Percentiles rank a stretch among this genome's conserved stretches.
These are phyloP conservation scores for Micronycteris hirsuta DNA, from an alignment of 2,113 vertebrate species.

Conservation along the genomic window DNA sequence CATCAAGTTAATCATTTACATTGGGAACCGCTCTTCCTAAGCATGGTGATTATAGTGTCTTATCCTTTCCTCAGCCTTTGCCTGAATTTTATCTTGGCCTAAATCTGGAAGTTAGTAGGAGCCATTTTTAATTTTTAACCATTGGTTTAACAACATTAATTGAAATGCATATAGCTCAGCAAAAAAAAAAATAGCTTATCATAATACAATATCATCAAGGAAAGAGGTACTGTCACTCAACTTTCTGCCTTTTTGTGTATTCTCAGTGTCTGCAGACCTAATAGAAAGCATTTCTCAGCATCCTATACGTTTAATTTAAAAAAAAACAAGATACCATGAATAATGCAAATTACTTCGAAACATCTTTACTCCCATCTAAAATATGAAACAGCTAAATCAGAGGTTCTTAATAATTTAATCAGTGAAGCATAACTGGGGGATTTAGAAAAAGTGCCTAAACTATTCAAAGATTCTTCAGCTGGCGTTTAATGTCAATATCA, in stretches of 20 bases:
- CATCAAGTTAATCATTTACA: not conserved
- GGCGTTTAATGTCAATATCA: constrained; percentile 28
- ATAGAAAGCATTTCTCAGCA: constrained; percentile 53
- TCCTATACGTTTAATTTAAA: constrained; percentile 58
- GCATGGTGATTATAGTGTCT: not conserved
- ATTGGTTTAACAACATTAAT: constrained; percentile 17
- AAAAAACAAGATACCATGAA: constrained; percentile 59
- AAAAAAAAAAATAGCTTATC: not conserved
- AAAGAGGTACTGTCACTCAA: constrained; percentile 20
- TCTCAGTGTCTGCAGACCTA: constrained; percentile 39
- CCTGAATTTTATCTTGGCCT: not conserved
- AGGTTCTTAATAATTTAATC: constrained; percentile 63
- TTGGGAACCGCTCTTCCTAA: not conserved
- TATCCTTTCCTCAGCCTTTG: constrained; percentile 1
- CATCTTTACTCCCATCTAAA: constrained; percentile 52
- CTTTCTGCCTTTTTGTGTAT: not conserved
- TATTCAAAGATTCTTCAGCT: constrained; percentile 52
- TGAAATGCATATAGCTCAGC: not conserved
- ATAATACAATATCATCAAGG: constrained; percentile 17
- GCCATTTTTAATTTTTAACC: not conserved
- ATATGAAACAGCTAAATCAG: constrained; percentile 54
- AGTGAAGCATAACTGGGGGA: constrained; percentile 29
- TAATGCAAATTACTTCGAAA: constrained; percentile 64
- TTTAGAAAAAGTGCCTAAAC: constrained; percentile 9
- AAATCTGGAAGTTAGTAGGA: not conserved